A percentile compares a stretch with the other conserved stretches of the same genome.
Conservation (phyloP, 2,113 vertebrate species). For the Hucho hucho region DNA sequence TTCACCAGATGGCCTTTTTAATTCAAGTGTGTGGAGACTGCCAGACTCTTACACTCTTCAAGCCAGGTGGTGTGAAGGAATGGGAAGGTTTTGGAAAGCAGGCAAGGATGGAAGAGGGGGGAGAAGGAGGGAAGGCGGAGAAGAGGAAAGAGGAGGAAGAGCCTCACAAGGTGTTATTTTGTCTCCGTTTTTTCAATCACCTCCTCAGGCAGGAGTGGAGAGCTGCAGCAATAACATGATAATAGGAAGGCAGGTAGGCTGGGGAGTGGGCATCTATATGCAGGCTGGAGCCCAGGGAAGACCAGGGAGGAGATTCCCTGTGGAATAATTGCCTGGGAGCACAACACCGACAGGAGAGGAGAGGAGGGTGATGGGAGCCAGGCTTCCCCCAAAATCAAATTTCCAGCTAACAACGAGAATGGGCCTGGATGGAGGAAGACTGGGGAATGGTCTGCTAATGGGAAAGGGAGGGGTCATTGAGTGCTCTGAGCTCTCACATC, state of each 20-base stretch:
- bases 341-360: conserved; percentile 40
- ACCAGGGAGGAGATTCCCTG: conserved; percentile 48
- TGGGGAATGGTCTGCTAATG: conserved; percentile 45
- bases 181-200: conserved; percentile 56
- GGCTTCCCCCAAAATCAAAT: conserved; percentile 53
- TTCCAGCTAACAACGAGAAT: conserved; percentile 51
- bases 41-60: conserved; percentile 67
- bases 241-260: conserved; percentile 57
- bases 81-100: conserved; percentile 33
- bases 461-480: conserved; percentile 12
- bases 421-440: conserved; percentile 12
- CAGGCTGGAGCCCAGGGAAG: conserved; percentile 38
- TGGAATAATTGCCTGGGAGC: conserved; percentile 27
- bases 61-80: conserved; percentile 60
- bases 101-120: conserved; percentile 39
- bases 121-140: conserved; percentile 11
- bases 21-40: conserved; percentile 62
- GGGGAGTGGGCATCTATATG: conserved; percentile 59
- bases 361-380: conserved; percentile 53
- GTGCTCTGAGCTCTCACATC: conserved; percentile 9
- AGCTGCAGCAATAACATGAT: conserved; percentile 66
- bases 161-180: conserved; percentile 42
- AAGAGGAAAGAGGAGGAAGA: background rate
- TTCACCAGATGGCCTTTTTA: conserved; percentile 72
- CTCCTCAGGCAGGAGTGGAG: conserved; percentile 48